Conservation (phyloP, 2,113 vertebrate genomes). For the Nyctibius bracteatus region DNA sequence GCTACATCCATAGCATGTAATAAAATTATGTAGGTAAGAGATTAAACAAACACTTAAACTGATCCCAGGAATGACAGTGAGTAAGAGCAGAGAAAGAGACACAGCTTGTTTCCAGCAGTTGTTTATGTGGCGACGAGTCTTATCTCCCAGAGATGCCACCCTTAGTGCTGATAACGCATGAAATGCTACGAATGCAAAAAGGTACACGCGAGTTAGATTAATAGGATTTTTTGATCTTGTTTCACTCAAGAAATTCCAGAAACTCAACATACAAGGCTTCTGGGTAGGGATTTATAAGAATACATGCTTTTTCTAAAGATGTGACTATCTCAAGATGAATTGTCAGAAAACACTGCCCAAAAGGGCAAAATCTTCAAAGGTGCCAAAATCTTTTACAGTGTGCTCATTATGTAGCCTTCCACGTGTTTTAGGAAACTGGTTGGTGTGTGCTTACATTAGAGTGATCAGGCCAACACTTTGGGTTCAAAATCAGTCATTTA, state of each 20-base stretch:
- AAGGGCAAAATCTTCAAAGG: neutral
- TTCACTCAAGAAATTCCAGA: neutral
- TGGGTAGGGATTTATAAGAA: neutral
- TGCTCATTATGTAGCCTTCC: neutral
- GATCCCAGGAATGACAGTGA: neutral
- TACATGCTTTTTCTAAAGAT: neutral
- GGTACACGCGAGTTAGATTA: neutral
- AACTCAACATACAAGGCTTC: neutral
- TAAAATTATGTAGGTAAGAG: neutral
- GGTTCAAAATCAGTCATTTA: neutral
- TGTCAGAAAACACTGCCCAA: neutral
- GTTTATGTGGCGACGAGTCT: neutral
- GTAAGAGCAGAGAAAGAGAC: neutral
- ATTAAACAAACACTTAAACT: neutral
- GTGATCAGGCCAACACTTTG: neutral
- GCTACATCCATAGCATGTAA: neutral
- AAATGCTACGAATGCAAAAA: neutral
- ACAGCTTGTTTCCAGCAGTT: neutral
- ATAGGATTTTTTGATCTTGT: neutral
- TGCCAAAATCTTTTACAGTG: neutral
- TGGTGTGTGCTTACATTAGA: neutral
- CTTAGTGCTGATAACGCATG: neutral
- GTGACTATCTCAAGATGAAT: neutral
- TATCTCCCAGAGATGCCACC: neutral
- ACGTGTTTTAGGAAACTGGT: neutral